phyloP scores from a whole-genome alignment of 2,888 invertebrate species.

The Tiliacea citrago region DNA sequence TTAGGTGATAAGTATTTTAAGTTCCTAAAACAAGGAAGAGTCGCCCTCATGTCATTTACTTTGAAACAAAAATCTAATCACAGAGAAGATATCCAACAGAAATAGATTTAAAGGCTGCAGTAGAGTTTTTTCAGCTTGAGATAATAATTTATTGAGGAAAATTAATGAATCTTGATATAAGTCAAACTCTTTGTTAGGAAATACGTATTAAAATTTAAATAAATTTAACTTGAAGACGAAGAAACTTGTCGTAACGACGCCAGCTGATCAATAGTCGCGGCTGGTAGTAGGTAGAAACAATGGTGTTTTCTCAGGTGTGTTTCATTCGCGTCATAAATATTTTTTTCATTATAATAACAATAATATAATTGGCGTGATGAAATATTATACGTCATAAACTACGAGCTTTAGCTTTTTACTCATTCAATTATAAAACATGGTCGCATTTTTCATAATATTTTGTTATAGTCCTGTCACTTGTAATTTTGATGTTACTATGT shows the following conservation, averaged over 20 bases:
- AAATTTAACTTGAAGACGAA: neutral
- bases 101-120: neutral
- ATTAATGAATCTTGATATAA: neutral
- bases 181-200: no score
- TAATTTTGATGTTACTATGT: no score
- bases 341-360: constrained; percentile 37
- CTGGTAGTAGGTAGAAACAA: constrained; percentile 54
- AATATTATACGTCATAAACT: constrained; percentile 24
- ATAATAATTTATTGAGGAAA: neutral
- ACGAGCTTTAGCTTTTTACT: no score
- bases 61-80: neutral
- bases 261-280: constrained; percentile 20
- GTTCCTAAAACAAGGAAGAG: neutral
- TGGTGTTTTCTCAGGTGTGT: constrained; percentile 65
- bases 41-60: neutral
- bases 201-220: neutral
- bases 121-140: neutral
- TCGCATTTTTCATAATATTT: neutral
- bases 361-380: constrained; percentile 33
- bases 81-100: neutral
- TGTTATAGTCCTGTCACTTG: neutral
- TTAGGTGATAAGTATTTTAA: neutral
- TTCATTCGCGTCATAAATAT: constrained; percentile 41
- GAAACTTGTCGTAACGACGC: constrained; percentile 14
- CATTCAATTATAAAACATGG: no score